Evolutionary conservation across 2,888 invertebrate species (phyloP).

Genomic region (Syrista parreyssii): DNA sequence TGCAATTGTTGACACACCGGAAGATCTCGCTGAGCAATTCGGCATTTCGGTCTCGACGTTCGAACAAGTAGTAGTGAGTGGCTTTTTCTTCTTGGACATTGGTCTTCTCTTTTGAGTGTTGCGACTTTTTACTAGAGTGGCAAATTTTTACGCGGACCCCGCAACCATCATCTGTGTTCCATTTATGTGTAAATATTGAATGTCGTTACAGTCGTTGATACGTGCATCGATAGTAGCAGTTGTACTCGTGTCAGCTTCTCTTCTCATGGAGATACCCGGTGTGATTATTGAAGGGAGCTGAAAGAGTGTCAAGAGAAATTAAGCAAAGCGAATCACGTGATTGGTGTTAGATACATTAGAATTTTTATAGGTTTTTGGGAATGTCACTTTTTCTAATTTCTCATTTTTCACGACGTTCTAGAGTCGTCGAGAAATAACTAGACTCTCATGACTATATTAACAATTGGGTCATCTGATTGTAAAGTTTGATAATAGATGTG

Average conservation of each 20-base stretch:
- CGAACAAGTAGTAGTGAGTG: constrained; percentile 34
- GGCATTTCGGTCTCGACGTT: constrained; percentile 44
- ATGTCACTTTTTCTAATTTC: neutral
- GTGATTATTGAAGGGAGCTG: neutral
- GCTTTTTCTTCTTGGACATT: too few relatives aligned
- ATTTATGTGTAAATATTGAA: too few relatives aligned
- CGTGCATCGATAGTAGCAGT: too few relatives aligned
- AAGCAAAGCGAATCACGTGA: neutral
- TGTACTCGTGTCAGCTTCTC: too few relatives aligned
- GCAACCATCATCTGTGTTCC: too few relatives aligned
- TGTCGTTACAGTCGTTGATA: too few relatives aligned
- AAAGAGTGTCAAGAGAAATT: neutral
- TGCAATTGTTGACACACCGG: constrained; percentile 60
- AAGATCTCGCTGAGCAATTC: constrained; percentile 31
- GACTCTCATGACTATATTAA: neutral
- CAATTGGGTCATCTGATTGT: neutral
- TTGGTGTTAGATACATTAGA: neutral
- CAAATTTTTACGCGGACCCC: too few relatives aligned
- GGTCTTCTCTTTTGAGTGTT: too few relatives aligned
- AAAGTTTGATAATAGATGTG: neutral
- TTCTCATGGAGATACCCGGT: neutral
- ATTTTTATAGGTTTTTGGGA: neutral
- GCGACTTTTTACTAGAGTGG: too few relatives aligned
- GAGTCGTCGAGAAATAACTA: neutral
- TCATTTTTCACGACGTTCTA: neutral